These are phyloP conservation scores for Lapara coniferarum DNA, from an alignment of 2,888 invertebrate genomes.

Conservation along the genomic window DNA sequence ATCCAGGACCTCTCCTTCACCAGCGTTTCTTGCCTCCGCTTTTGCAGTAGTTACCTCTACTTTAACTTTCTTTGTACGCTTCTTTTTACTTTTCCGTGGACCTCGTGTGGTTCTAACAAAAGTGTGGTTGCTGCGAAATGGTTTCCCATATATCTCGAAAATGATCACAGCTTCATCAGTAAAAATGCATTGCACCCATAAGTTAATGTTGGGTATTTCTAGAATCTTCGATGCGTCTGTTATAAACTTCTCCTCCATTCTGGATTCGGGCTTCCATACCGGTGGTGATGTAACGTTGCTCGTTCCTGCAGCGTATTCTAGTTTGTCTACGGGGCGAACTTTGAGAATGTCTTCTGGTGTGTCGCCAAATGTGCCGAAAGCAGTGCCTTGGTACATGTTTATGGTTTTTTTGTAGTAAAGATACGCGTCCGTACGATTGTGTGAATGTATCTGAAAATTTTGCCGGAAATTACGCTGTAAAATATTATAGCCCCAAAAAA, in stretches of 20 bases:
- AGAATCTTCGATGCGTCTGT: neutral
- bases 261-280: conserved; percentile 3
- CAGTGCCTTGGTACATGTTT: conserved; percentile 8
- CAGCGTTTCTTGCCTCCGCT: neutral
- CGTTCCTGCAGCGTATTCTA: neutral
- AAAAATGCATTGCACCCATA: conserved; percentile 30
- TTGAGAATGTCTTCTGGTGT: conserved; percentile 27
- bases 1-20: neutral
- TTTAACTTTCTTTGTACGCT: neutral
- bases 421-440: conserved; percentile 10
- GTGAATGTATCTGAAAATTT: conserved; percentile 25
- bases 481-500: too few species aligned
- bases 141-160: conserved; percentile 26
- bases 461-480: neutral
- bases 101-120: neutral
- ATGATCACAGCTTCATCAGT: neutral
- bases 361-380: conserved; percentile 2
- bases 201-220: conserved; percentile 25
- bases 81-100: neutral
- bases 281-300: neutral
- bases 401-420: conserved; percentile 28
- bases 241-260: conserved; percentile 1
- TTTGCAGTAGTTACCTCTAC: neutral
- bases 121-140: neutral
- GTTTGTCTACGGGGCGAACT: conserved; percentile 9